Percentiles rank a stretch among this genome's conserved stretches.
Evolutionary conservation across 64 coral and sea anemone species (phyloP).

Genomic region (Actinia tenebrosa): DNA sequence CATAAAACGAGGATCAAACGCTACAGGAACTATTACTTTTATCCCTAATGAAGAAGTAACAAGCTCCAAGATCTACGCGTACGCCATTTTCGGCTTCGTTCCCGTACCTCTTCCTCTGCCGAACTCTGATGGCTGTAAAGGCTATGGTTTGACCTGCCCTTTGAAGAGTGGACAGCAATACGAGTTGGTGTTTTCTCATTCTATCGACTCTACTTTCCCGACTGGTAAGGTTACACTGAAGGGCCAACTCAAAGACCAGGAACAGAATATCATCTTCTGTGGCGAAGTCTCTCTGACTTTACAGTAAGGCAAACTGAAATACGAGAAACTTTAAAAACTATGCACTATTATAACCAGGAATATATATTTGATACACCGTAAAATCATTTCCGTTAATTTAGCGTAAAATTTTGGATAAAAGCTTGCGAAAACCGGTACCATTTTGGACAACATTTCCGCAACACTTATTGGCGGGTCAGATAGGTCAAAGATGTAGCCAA

Average conservation of each 20-base stretch:
- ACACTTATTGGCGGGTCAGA: no score
- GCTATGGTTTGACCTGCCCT: slow-evolving; percentile 51
- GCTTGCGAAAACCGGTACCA: no score
- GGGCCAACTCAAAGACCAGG: slow-evolving; percentile 53
- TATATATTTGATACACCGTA: neutral
- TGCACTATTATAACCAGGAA: neutral
- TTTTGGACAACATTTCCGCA: no score
- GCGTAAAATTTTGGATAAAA: no score
- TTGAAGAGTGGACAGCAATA: slow-evolving; percentile 45
- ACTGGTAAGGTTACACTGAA: slow-evolving; percentile 24
- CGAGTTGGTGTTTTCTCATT: slow-evolving; percentile 28
- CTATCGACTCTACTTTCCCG: slow-evolving; percentile 24
- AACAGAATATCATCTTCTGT: slow-evolving; percentile 32
- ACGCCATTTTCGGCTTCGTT: slow-evolving; percentile 40
- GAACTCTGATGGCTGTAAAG: slow-evolving; percentile 53
- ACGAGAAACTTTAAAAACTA: neutral
- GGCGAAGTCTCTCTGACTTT: slow-evolving; percentile 1
- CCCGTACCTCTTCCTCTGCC: slow-evolving; percentile 49
- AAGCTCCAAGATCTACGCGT: slow-evolving; percentile 44
- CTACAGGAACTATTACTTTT: slow-evolving; percentile 32
- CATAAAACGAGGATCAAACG: slow-evolving; percentile 43
- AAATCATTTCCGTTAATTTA: no score
- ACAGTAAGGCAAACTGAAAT: neutral
- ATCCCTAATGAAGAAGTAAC: slow-evolving; percentile 55
- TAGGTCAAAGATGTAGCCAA: no score